phyloP scores from a whole-genome alignment of 2,797 vertebrate species.

The Melanotaenia parkinsoni region DNA sequence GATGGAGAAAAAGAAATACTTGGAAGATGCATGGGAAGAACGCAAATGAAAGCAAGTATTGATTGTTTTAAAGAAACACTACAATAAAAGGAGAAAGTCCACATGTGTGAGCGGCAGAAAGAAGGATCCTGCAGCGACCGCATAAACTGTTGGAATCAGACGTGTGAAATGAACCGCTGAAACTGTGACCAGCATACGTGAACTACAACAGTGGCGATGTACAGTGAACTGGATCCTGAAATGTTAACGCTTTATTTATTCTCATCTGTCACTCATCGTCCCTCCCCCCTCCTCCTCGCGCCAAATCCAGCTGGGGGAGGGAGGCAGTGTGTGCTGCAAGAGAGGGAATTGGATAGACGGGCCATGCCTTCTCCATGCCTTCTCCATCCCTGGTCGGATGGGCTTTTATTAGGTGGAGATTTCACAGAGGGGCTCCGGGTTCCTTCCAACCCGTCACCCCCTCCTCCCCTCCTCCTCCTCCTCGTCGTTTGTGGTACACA shows the following conservation, averaged over 20 bases:
- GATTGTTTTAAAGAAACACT: conserved; percentile 32
- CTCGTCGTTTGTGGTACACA: conserved; percentile 53
- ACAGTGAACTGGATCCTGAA: conserved; percentile 46
- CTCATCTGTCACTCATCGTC: conserved; percentile 37
- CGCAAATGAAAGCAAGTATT: conserved; percentile 5
- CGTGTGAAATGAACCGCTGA: conserved; percentile 51
- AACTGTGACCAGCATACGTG: conserved; percentile 53
- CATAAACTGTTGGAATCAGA: conserved; percentile 30
- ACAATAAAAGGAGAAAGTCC: conserved; percentile 29
- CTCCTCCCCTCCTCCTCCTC: conserved; percentile 1
- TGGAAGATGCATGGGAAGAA: conserved; percentile 45
- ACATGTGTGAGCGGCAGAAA: conserved; percentile 28
- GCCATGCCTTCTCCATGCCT: not conserved
- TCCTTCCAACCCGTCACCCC: not conserved
- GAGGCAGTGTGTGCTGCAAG: conserved; percentile 11
- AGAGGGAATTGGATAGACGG: conserved; percentile 16
- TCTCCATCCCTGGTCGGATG: conserved; percentile 37
- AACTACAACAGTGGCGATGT: conserved; percentile 42
- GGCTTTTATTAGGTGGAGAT: conserved; percentile 5
- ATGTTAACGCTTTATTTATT: conserved; percentile 68
- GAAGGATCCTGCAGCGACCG: conserved; percentile 37
- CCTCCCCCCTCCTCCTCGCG: conserved; percentile 15
- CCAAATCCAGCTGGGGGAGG: conserved; percentile 3
- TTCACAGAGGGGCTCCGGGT: conserved; percentile 10
- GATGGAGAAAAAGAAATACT: conserved; percentile 2